These are phyloP conservation scores for Potamarius usumacintae DNA, from an alignment of 2,113 vertebrate genomes.

Conservation along the genomic window DNA sequence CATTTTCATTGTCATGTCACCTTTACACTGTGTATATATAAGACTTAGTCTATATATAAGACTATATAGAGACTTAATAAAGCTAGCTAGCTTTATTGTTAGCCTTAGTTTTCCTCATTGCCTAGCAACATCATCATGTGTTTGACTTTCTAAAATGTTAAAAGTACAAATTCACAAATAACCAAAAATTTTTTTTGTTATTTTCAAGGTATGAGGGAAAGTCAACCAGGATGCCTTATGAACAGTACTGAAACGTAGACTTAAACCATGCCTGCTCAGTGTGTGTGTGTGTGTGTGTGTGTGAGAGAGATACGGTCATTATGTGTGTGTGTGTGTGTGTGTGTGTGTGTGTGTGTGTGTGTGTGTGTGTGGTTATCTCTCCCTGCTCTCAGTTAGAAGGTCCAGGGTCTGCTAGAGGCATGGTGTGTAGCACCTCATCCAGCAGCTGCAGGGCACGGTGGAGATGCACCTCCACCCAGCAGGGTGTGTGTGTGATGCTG, in stretches of 20 bases:
- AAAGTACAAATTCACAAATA: not conserved
- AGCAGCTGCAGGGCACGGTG: constrained; percentile 78
- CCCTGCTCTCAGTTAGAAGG: constrained; percentile 65
- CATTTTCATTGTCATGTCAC: not conserved
- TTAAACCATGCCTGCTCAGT: constrained; percentile 7
- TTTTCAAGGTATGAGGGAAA: not conserved
- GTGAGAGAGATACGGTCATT: not conserved
- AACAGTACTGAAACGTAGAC: constrained; percentile 8
- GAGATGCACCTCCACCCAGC: constrained; percentile 80
- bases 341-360: constrained; percentile 33
- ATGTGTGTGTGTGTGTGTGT: constrained; percentile 15
- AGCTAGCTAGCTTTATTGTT: not conserved
- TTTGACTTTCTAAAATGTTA: not conserved
- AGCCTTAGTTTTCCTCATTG: not conserved
- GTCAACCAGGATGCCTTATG: not conserved
- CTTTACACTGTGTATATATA: not conserved
- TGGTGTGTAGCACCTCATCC: constrained; percentile 78
- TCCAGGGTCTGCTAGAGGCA: constrained; percentile 74
- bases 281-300: constrained; percentile 29
- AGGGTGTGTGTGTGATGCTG: constrained; percentile 80
- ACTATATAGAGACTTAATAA: not conserved
- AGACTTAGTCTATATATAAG: not conserved
- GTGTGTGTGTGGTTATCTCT: constrained; percentile 33
- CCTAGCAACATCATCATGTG: not conserved
- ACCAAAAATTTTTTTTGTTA: not conserved